Conservation (phyloP, 2,888 invertebrate species). For the Crepidodera aurea region DNA sequence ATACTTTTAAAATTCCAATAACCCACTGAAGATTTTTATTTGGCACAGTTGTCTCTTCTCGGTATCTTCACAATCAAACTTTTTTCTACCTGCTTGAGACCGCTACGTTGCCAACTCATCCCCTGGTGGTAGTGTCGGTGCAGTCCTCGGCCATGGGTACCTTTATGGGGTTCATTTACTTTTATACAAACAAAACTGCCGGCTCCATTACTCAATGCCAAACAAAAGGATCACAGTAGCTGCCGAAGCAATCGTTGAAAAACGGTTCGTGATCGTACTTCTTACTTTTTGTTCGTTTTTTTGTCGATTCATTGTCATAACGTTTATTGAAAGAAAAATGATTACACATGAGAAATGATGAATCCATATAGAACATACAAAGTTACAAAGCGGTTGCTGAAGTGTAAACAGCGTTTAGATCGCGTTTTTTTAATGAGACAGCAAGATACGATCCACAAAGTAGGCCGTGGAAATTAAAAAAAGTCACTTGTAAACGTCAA, state of each 20-base stretch:
- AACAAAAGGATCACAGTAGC: constrained; percentile 47
- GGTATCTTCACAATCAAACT: constrained; percentile 9
- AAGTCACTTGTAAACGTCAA: no score
- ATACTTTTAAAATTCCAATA: constrained; percentile 1
- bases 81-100: constrained; percentile 37
- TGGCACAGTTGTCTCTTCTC: constrained; percentile 17
- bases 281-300: constrained; percentile 14
- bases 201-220: constrained; percentile 44
- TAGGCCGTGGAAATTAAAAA: no score
- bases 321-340: not conserved
- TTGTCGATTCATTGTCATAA: constrained; percentile 41
- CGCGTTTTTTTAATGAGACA: no score
- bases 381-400: no score
- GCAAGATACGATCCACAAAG: no score
- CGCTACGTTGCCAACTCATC: constrained; percentile 37
- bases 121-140: constrained; percentile 9
- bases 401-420: no score
- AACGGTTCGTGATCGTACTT: constrained; percentile 37
- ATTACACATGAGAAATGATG: not conserved
- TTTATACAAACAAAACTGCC: constrained; percentile 37
- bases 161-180: constrained; percentile 39
- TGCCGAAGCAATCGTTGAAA: constrained; percentile 46
- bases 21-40: constrained; percentile 15
- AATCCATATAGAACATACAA: no score
- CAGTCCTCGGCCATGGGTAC: not conserved